phyloP scores from a whole-genome alignment of 2,113 vertebrate genomes.

The Xenus cinereus region DNA sequence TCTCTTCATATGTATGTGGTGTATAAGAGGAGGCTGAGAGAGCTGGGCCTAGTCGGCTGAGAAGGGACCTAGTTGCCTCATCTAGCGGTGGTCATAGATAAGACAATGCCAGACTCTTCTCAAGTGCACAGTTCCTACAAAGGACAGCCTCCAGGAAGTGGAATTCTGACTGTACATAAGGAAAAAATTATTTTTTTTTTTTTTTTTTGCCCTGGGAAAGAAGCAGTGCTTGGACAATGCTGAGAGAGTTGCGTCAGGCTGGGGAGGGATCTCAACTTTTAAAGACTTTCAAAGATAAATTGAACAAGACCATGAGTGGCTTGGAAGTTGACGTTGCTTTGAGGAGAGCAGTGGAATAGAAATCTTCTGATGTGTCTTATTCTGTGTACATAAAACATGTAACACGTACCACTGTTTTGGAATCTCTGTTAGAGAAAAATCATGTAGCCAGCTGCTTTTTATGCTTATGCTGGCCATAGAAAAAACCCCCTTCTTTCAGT shows the following conservation, averaged over 20 bases:
- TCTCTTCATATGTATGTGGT: background rate
- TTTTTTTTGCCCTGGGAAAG: background rate
- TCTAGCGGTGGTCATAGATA: background rate
- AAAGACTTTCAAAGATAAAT: background rate
- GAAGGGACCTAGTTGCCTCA: background rate
- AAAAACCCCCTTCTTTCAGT: background rate
- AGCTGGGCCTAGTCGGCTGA: accelerated
- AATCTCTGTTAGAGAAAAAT: background rate
- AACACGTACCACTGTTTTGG: background rate
- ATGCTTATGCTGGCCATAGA: background rate
- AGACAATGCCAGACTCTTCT: background rate
- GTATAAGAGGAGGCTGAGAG: background rate
- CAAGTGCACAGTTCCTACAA: background rate
- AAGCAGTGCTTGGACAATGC: background rate
- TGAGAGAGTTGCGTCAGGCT: background rate
- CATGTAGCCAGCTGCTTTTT: background rate
- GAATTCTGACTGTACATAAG: background rate
- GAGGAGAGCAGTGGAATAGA: background rate
- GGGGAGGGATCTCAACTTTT: background rate
- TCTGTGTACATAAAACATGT: background rate
- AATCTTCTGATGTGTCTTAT: background rate
- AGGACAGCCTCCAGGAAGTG: background rate
- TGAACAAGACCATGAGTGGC: background rate
- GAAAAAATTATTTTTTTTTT: background rate
- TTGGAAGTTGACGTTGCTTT: background rate